A percentile compares a stretch with the other conserved stretches of the same genome.
These are phyloP conservation scores for Scaptomyza cyrtandrae DNA, from an alignment of 2,888 invertebrate genomes.

Conservation along the genomic window DNA sequence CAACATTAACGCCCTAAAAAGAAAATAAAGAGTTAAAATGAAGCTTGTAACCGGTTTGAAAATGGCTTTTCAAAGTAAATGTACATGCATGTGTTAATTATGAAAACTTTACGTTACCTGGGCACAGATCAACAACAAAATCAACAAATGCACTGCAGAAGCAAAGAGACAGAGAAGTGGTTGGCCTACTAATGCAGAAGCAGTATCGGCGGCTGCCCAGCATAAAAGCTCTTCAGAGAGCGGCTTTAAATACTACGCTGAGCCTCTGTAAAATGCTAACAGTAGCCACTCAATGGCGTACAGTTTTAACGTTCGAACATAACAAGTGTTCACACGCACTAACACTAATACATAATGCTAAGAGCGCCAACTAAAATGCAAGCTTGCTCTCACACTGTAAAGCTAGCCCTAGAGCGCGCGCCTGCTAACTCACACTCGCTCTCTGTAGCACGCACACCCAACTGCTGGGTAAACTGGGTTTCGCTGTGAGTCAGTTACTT, in stretches of 20 bases:
- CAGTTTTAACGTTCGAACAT: conserved; percentile 47
- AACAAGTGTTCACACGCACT: conserved; percentile 29
- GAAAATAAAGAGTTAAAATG: conserved; percentile 20
- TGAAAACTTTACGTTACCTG: conserved; percentile 57
- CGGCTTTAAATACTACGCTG: conserved; percentile 36
- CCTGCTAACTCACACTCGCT: conserved; percentile 14
- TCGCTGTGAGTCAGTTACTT: conserved; percentile 67
- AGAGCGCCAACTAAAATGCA: conserved; percentile 43
- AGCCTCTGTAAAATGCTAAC: conserved; percentile 29
- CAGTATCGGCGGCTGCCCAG: conserved; percentile 16
- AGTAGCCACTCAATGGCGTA: conserved; percentile 27
- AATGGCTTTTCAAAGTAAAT: conserved; percentile 64
- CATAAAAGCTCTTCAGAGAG: conserved; percentile 36
- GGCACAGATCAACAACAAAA: conserved; percentile 31
- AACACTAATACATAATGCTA: conserved; percentile 19
- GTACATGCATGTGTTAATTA: conserved; percentile 59
- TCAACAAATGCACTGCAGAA: conserved; percentile 55
- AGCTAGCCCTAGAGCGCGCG: conserved; percentile 60
- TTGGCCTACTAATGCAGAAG: conserved; percentile 76
- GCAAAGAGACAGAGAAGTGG: conserved; percentile 45
- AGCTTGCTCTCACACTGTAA: conserved; percentile 30
- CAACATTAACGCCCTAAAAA: conserved; percentile 58
- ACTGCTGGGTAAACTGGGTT: conserved; percentile 41
- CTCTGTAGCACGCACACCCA: conserved; percentile 39
- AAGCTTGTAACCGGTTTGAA: conserved; percentile 63